phyloP scores from a whole-genome alignment of 2,797 vertebrate genomes.

The Lindbergichthys nudifrons region DNA sequence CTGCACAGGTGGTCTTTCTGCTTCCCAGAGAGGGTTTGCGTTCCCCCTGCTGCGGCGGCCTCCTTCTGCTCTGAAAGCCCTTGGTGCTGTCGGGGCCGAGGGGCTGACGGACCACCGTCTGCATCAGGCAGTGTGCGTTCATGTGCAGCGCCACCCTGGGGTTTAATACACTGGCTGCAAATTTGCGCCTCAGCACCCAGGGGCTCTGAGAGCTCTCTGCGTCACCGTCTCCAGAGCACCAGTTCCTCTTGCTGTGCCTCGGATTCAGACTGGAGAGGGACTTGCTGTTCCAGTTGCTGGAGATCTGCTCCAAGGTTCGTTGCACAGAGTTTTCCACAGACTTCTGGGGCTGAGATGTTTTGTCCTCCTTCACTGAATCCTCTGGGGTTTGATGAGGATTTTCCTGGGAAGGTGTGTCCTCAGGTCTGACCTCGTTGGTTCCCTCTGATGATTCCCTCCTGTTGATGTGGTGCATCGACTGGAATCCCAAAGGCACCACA shows the following conservation, averaged over 20 bases:
- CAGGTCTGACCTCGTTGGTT: constrained; percentile 16
- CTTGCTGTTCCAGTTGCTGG: constrained; percentile 7
- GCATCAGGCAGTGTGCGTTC: background rate
- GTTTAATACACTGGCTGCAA: constrained; percentile 42
- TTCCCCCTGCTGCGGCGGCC: constrained; percentile 53
- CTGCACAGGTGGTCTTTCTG: background rate
- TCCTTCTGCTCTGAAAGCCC: constrained; percentile 77
- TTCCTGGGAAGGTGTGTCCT: constrained; percentile 12
- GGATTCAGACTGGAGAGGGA: constrained; percentile 25
- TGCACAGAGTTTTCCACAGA: background rate
- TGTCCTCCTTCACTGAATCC: constrained; percentile 58
- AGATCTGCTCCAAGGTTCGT: constrained; percentile 25
- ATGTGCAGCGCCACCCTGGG: constrained; percentile 23
- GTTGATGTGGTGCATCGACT: constrained; percentile 51
- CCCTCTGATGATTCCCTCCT: constrained; percentile 42
- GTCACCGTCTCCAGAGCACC: constrained; percentile 49
- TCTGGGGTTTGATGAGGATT: constrained; percentile 29
- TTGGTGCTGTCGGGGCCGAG: constrained; percentile 70
- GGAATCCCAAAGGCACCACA: constrained; percentile 80
- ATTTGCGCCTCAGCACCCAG: constrained; percentile 74
- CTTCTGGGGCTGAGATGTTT: constrained; percentile 10
- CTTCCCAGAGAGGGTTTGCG: background rate
- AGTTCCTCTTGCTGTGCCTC: constrained; percentile 26
- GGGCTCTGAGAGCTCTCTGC: constrained; percentile 47
- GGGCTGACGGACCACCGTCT: constrained; percentile 70